These are phyloP conservation scores for Nesogale talazaci DNA, from an alignment of 2,113 vertebrate genomes.

Conservation along the genomic window DNA sequence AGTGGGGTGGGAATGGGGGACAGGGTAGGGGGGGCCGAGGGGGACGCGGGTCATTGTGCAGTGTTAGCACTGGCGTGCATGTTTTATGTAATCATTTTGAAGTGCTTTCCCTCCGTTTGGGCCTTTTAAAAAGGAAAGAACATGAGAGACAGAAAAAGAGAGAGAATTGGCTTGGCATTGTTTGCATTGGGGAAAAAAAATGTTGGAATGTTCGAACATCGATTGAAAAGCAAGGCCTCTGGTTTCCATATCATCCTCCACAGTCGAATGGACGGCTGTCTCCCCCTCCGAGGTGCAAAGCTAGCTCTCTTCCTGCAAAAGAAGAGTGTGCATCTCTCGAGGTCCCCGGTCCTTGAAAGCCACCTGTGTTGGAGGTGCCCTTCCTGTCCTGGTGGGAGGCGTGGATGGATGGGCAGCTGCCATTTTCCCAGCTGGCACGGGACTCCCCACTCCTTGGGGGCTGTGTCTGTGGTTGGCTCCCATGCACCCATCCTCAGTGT, in stretches of 20 bases:
- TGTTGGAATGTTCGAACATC: neutral
- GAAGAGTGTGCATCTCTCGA: neutral
- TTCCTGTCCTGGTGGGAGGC: neutral
- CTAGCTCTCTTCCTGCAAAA: neutral
- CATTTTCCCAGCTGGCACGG: neutral
- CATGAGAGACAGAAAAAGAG: too few species aligned
- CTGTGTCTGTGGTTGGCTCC: neutral
- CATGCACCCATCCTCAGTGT: neutral
- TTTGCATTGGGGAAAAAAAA: neutral
- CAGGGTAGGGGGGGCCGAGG: neutral
- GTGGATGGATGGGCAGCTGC: too few species aligned
- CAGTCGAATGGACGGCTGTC: neutral
- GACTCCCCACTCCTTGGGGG: neutral
- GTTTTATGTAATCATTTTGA: neutral
- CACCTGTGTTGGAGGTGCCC: too few species aligned
- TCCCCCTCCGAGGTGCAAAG: accelerated
- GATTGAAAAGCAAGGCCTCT: neutral
- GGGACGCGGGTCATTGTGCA: neutral
- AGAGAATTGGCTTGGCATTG: neutral
- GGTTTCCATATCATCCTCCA: neutral
- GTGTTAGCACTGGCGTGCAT: neutral
- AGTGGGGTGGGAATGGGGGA: too few species aligned
- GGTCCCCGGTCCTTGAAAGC: neutral
- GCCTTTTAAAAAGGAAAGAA: neutral
- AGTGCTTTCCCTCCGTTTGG: constrained; percentile 24